Evolutionary conservation across 2,888 invertebrate species (phyloP), one percentile per base, ranked within the genome.

Genomic region (Hylaea fasciaria): DNA sequence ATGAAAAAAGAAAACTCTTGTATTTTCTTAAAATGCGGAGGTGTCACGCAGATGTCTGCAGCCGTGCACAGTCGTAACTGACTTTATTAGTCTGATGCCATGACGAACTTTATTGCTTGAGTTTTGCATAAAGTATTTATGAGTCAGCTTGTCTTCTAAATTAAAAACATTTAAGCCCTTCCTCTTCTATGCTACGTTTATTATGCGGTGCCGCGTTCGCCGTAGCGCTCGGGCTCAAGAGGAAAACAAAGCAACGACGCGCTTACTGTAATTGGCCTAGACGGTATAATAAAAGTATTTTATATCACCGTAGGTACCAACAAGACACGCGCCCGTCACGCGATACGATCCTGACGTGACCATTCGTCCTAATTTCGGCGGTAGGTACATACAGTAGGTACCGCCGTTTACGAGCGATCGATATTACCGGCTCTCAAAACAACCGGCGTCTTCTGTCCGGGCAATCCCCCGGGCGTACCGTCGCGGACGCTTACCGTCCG

Each of bases 281-380:
- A 82, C 68, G 69, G 62, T 68, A 80, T 76, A 81, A 85, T 89
- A 86, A 86, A 87, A 87, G 85, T 86, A 87, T 86, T 85, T 86
- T 84, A 86, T 81, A 81, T 77, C 73, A 71, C 77, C 73, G 70
- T 73, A 72, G 75, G n/a, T n/a, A n/a, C 73, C 71, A 48, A 66
- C 71, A 68, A 74, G 73, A 74, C 68, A 77, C 71, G 72, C 71
- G 66, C 64, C 61, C 74, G 82, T 82, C 84, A 87, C 86, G 86
- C 85, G 74, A 86, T 77, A 70, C 71, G 70, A 68, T 68, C 56
- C 69, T 75, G 71, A 71, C 79, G 75, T 77, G 72, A 75, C 80
- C 82, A 82, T 83, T 82, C 76, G 78, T 82, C 78, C 84, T 85
- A 82, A 86, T 83, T 85, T 80, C 72, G 65, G 57, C 59, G 68